phyloP scores from a whole-genome alignment of 2,797 vertebrate genomes.

The Xenops minutus region DNA sequence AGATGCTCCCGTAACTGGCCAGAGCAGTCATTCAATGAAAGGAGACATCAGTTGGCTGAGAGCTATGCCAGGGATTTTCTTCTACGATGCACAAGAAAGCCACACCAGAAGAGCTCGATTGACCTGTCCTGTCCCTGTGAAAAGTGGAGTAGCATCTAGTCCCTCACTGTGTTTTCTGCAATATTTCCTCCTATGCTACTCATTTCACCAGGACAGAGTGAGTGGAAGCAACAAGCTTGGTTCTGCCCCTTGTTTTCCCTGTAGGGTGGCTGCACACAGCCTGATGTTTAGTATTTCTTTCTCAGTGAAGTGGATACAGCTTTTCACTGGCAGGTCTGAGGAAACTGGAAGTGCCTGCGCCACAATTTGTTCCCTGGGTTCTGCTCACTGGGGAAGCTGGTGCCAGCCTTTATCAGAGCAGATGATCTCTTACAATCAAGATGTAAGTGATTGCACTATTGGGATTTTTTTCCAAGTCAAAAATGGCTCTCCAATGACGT shows the following conservation, averaged over 20 bases:
- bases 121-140: background rate
- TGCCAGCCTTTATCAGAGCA: background rate
- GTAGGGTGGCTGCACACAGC: background rate
- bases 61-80: background rate
- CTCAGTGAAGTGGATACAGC: background rate
- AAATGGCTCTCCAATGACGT: background rate
- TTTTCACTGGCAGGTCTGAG: background rate
- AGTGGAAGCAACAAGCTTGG: background rate
- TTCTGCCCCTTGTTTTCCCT: background rate
- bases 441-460: background rate
- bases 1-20: background rate
- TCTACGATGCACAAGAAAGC: background rate
- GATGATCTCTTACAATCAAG: background rate
- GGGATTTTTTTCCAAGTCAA: background rate
- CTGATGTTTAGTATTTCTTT: background rate
- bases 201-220: background rate
- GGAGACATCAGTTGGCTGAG: background rate
- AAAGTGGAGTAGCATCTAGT: background rate
- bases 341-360: background rate
- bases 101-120: background rate
- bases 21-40: background rate
- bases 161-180: rapidly evolving
- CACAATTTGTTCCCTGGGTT: background rate
- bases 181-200: background rate
- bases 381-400: background rate